Evolutionary conservation across 1,140 invertebrate genomes (phyloP), one percentile per base, ranked within the genome.

Genomic region (Drosophila sturtevanti): DNA sequence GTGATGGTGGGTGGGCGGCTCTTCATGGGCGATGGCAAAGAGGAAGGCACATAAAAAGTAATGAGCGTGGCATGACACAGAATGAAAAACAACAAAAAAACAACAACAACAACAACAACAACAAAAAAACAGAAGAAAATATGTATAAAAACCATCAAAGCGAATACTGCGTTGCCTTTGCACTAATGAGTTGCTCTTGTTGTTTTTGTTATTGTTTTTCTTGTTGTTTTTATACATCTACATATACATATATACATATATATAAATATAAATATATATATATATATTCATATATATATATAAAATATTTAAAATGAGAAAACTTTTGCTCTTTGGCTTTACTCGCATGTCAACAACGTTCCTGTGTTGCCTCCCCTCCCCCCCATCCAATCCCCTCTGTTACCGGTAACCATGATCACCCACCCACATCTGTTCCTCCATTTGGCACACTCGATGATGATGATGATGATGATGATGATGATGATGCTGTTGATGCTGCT

Each of bases 261-360:
- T 16, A 41, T 16, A 16, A 14, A 41, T 41, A 41, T 6, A n/a
- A n/a, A n/a, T n/a, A n/a, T 31, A 31, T 31, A 31, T 31, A 31
- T 31, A 31, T 31, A 31, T 31, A 31, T 54, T 37, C n/a, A n/a
- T n/a, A n/a, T n/a, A n/a, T 63, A 63, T 76, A 31, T 77, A 75
- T 41, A 89, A 79, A 72, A 79, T 82, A 72, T 87, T 89, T 87
- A 89, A 87, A 86, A 87, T 89, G 82, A 82, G 79, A 89, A 87
- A 87, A 89, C 77, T 89, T 84, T 86, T 85, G 59, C 72, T 63
- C 63, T 66, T 35, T 48, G 31, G 24, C 58, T 63, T 48, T 55
- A 58, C 54, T 77, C 63, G 62, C 76, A 89, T 87, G 81, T 86
- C 81, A 85, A 85, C 73, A 80, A 77, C 61, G 16, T 44, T 67